A percentile compares a stretch with the other conserved stretches of the same genome.
Evolutionary conservation across 2,797 vertebrate species (phyloP).

Genomic region (Perodicticus potto): DNA sequence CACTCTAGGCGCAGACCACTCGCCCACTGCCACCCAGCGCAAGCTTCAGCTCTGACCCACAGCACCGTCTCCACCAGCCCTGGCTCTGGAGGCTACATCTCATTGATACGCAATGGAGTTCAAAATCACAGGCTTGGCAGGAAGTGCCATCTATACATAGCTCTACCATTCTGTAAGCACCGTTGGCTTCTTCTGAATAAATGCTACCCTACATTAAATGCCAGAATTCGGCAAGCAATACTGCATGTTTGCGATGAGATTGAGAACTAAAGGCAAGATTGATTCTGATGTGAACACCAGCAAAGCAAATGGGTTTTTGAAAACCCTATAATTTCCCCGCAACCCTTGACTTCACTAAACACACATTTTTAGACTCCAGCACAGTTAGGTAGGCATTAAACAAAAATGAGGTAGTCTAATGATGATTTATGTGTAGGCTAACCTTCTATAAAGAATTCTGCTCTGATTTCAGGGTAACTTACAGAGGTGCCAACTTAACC

Average conservation of each 20-base stretch:
- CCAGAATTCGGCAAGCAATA: slow-evolving; percentile 42
- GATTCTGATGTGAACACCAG: slow-evolving; percentile 87
- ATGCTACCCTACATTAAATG: slow-evolving; percentile 49
- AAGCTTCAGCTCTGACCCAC: neutral
- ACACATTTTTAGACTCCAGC: slow-evolving; percentile 87
- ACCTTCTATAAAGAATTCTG: slow-evolving; percentile 86
- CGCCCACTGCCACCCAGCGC: rapidly evolving
- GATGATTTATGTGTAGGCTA: slow-evolving; percentile 87
- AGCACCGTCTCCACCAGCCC: neutral
- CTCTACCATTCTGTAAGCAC: neutral
- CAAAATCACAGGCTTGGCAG: slow-evolving; percentile 74
- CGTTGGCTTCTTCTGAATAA: slow-evolving; percentile 56
- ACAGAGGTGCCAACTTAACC: slow-evolving; percentile 86
- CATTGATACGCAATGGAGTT: slow-evolving; percentile 39
- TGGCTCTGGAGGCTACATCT: neutral
- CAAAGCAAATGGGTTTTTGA: slow-evolving; percentile 90
- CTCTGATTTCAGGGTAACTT: slow-evolving; percentile 87
- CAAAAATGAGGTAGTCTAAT: slow-evolving; percentile 87
- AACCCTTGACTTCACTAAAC: slow-evolving; percentile 90
- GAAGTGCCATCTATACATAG: slow-evolving; percentile 48
- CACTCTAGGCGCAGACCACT: rapidly evolving
- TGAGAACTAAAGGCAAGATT: slow-evolving; percentile 83
- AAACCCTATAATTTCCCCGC: slow-evolving; percentile 89
- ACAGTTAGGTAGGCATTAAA: slow-evolving; percentile 88
- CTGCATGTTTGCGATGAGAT: slow-evolving; percentile 72